Evolutionary conservation across 2,113 vertebrate species (phyloP).

Genomic region (Vidua chalybeata): DNA sequence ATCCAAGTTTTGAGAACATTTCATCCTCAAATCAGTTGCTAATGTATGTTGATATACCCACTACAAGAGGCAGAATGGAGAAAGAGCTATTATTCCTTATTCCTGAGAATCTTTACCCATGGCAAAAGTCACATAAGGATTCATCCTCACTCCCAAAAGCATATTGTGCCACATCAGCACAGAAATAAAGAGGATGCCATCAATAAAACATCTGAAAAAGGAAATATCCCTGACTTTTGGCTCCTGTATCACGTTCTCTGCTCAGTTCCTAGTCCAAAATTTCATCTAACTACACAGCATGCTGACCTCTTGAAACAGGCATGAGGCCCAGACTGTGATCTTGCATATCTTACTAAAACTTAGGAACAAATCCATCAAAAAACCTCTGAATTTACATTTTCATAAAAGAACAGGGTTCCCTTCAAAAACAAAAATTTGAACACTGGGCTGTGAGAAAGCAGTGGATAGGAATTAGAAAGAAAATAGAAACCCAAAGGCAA

Average conservation of each 20-base stretch:
- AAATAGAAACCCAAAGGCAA: not conserved
- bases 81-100: not conserved
- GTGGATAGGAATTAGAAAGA: not conserved
- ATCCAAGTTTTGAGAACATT: not conserved
- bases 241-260: not conserved
- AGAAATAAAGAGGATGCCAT: not conserved
- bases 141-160: not conserved
- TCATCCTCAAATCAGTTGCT: not conserved
- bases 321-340: not conserved
- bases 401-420: not conserved
- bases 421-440: not conserved
- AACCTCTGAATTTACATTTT: not conserved
- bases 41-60: not conserved
- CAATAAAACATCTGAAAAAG: not conserved
- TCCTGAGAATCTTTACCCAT: not conserved
- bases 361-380: not conserved
- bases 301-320: slow-evolving; percentile 6
- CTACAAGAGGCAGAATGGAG: not conserved
- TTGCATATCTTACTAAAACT: slow-evolving; percentile 35
- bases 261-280: not conserved
- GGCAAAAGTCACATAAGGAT: not conserved
- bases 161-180: not conserved
- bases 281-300: not conserved
- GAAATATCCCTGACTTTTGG: not conserved
- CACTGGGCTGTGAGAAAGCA: not conserved